Evolutionary conservation across 1,140 invertebrate species (phyloP).

Genomic region (Chlorops oryzae): DNA sequence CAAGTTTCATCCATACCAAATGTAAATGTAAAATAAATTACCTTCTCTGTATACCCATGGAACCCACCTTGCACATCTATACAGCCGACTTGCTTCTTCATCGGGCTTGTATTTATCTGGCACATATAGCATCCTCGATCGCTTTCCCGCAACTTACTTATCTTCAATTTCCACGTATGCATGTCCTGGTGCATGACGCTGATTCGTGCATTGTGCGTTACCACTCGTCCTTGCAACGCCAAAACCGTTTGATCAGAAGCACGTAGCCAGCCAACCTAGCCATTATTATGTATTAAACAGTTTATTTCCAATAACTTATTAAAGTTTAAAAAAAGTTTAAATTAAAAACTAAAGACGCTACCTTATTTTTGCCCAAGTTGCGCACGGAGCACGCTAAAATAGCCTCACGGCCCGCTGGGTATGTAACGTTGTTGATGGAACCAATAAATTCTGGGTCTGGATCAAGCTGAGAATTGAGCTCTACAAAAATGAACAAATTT

Average conservation of each 20-base stretch:
- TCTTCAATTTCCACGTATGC: slow-evolving; percentile 70
- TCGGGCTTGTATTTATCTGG: slow-evolving; percentile 80
- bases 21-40: slow-evolving; percentile 4
- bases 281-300: background rate
- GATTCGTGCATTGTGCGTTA: slow-evolving; percentile 82
- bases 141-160: slow-evolving; percentile 63
- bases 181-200: slow-evolving; percentile 70
- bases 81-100: slow-evolving; percentile 82
- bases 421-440: slow-evolving; percentile 76
- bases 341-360: slow-evolving; percentile 36
- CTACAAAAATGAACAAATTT: slow-evolving; percentile 15
- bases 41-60: background rate
- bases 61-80: slow-evolving; percentile 77
- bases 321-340: background rate
- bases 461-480: slow-evolving; percentile 42
- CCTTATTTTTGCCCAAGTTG: slow-evolving; percentile 77
- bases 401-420: slow-evolving; percentile 73
- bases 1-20: slow-evolving; percentile 14
- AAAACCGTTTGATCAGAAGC: slow-evolving; percentile 84
- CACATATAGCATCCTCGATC: slow-evolving; percentile 80
- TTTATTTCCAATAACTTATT: background rate
- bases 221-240: slow-evolving; percentile 74
- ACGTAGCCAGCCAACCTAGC: slow-evolving; percentile 84
- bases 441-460: slow-evolving; percentile 66
- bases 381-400: slow-evolving; percentile 74